Percentiles rank a stretch among this genome's conserved stretches.
Conservation (phyloP, 2,113 vertebrate genomes). For the Campylomormyrus numenius region DNA sequence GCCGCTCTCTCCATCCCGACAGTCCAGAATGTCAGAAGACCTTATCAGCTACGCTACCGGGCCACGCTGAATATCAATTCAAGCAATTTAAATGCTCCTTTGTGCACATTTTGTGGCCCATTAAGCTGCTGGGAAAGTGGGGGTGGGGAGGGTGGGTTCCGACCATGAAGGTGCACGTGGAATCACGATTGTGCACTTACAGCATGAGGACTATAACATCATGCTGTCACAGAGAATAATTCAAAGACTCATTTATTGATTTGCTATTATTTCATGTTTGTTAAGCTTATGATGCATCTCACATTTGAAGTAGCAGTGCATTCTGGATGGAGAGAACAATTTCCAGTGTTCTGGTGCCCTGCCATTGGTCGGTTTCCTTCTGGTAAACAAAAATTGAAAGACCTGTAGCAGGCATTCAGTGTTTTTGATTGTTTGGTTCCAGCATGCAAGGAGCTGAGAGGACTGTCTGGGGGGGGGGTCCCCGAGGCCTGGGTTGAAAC, state of each 20-base stretch:
- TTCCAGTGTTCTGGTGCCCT: neutral
- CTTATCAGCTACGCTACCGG: neutral
- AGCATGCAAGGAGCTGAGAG: neutral
- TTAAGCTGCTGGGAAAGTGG: neutral
- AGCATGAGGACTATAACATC: neutral
- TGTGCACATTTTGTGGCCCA: neutral
- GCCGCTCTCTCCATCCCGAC: neutral
- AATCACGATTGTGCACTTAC: no score
- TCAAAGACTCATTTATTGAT: neutral
- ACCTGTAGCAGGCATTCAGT: neutral
- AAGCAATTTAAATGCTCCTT: conserved; percentile 2
- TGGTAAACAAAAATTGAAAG: neutral
- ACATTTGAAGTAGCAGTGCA: no score
- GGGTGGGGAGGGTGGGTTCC: no score
- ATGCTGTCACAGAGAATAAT: neutral
- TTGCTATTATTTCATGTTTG: neutral
- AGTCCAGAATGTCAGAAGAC: neutral
- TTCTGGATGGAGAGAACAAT: neutral
- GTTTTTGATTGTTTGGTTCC: neutral
- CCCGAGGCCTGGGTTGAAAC: neutral
- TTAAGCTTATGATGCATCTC: neutral
- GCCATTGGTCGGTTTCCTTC: neutral
- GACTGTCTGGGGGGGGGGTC: neutral
- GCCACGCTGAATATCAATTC: neutral
- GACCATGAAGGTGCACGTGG: neutral